Base-by-base conservation (phyloP, 1,140 invertebrate species). In the Drosophila tropicalis region DNA sequence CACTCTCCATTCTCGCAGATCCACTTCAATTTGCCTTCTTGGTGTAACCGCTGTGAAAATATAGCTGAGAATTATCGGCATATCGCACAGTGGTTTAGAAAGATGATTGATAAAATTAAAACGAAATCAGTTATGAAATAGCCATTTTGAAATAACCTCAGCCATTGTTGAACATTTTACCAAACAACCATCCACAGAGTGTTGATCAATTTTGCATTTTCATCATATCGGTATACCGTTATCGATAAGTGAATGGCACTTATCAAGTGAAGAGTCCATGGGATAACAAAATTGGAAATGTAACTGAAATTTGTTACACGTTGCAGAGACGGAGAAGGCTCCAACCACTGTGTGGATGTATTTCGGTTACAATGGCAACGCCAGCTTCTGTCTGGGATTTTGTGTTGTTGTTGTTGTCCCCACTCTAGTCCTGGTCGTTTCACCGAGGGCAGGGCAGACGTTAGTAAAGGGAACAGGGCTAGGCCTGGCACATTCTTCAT, bases 21-120 rank as follows among this genome's bases (percentile, higher is more conserved):
- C 57, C 61, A 6, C 22, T 36, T 47, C 44, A 51, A 54, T 64
- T 69, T 79, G 69, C 77, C 73, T 80, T 70, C 81, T 78, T 76
- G 73, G 77, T 77, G 81, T 80, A 84, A 84, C 81, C 79, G 69
- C 82, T 81, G 79, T 67, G 75, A 81, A 86, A 86, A 85, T 85
- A 86, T 86, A 67, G 72, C 81, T 72, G 69, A 69, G 84, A 81
- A 87, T 83, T 87, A 87, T 89, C 83, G 83, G 76, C 72, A 55
- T 29, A 29, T 7, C 4, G 60, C 34, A 76, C 73, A 60, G 72
- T 76, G 65, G 57, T 4, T 2, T 5, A 17, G 15, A 58, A 1
- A 6, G 9, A 19, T 3, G n/a, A 1, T 1, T 5, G 9, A 65
- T 6, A 6, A 40, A 19, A 55, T 12, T n/a, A 19, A 15, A 17